phyloP scores from a whole-genome alignment of 2,888 invertebrate genomes.

The Eumacrocentrus americanus region DNA sequence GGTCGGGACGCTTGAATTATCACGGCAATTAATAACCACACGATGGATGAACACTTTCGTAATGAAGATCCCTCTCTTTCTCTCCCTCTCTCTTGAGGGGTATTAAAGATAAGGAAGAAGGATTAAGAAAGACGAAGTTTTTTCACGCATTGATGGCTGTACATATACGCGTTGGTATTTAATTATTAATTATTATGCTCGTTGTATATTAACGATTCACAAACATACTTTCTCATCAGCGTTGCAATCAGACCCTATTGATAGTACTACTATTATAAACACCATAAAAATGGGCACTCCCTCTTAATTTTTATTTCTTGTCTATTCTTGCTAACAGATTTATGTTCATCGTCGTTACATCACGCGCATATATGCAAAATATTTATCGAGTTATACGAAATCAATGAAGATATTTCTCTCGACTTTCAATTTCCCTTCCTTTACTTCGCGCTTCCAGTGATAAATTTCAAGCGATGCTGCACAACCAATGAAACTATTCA shows the following conservation, averaged over 20 bases:
- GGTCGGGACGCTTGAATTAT: not conserved
- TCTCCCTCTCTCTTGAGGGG: not conserved
- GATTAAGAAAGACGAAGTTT: not conserved
- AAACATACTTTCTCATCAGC: not conserved
- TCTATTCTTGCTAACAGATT: too few species aligned
- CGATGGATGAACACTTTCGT: not conserved
- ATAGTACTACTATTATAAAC: not conserved
- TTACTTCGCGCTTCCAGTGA: too few species aligned
- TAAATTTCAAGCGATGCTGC: too few species aligned
- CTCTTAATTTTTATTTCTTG: not conserved
- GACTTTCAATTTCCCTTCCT: too few species aligned
- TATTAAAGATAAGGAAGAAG: not conserved
- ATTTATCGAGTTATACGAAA: slow-evolving; percentile 3
- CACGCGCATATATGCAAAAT: too few species aligned
- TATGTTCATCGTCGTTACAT: not conserved
- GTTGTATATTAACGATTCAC: not conserved
- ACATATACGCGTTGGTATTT: not conserved
- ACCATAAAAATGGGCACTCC: not conserved
- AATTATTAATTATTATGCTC: not conserved
- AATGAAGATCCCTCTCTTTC: not conserved
- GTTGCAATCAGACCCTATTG: too few species aligned
- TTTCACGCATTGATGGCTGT: not conserved
- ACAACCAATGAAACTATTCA: too few species aligned
- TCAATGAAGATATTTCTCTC: too few species aligned
- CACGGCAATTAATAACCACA: not conserved